Evolutionary conservation across 2,888 invertebrate genomes (phyloP).

Genomic region (Drosophila ustulata): DNA sequence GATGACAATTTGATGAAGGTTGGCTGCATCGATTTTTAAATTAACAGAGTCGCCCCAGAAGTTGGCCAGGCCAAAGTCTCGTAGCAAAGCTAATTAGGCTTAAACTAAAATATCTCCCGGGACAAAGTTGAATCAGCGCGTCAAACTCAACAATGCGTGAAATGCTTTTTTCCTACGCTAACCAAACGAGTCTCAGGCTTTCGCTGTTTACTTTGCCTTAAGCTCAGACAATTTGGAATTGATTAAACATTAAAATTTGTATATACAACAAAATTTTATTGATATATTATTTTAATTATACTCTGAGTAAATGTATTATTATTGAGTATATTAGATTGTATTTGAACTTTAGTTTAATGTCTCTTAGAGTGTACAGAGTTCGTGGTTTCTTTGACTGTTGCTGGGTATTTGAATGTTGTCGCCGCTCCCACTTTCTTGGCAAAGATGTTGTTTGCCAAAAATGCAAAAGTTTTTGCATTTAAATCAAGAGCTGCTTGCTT

Average conservation of each 20-base stretch:
- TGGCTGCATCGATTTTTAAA: conserved; percentile 75
- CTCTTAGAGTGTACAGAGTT: conserved; percentile 11
- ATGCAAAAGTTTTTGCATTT: conserved; percentile 69
- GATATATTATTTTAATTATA: too few relatives aligned
- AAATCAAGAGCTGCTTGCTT: conserved; percentile 55
- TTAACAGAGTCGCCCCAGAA: conserved; percentile 64
- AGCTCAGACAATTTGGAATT: neutral
- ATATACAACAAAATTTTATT: too few relatives aligned
- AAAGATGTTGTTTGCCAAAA: conserved; percentile 52
- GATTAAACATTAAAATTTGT: too few relatives aligned
- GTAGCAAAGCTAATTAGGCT: conserved; percentile 74
- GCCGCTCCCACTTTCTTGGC: conserved; percentile 54
- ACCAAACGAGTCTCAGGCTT: neutral
- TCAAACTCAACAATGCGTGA: conserved; percentile 73
- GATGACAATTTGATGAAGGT: conserved; percentile 80
- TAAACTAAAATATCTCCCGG: conserved; percentile 69
- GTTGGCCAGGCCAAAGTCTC: conserved; percentile 57
- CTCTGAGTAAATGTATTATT: too few relatives aligned
- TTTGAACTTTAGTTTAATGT: too few relatives aligned
- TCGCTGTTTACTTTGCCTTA: neutral
- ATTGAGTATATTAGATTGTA: too few relatives aligned
- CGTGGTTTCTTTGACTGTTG: conserved; percentile 14
- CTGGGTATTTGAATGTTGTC: neutral
- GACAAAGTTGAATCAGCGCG: conserved; percentile 70
- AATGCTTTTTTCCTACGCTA: conserved; percentile 62